These are phyloP conservation scores for Calyptomena viridis DNA, from an alignment of 2,113 vertebrate genomes.

Conservation along the genomic window DNA sequence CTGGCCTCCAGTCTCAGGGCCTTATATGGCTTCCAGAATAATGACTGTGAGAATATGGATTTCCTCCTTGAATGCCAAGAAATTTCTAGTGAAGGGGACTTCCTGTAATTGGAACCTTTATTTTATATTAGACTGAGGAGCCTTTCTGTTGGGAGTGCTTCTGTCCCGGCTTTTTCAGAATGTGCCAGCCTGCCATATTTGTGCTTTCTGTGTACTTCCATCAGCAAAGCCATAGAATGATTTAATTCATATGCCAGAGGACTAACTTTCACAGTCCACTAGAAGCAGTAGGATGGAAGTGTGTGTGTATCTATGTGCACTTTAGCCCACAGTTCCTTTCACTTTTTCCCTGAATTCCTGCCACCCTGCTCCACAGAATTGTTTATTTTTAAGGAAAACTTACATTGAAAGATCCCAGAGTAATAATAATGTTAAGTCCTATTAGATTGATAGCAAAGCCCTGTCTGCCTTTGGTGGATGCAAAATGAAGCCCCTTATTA, in stretches of 20 bases:
- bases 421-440: neutral
- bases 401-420: neutral
- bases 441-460: neutral
- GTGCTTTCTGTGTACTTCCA: neutral
- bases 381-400: neutral
- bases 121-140: neutral
- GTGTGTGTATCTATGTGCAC: rapidly evolving
- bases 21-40: neutral
- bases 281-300: neutral
- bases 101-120: neutral
- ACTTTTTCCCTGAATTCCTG: neutral
- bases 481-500: neutral
- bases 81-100: neutral
- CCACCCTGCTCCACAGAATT: neutral
- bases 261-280: neutral
- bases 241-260: neutral
- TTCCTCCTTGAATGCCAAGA: neutral
- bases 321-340: neutral
- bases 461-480: neutral
- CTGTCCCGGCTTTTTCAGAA: neutral
- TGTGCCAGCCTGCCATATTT: neutral
- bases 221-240: neutral
- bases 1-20: neutral
- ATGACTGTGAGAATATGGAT: neutral
- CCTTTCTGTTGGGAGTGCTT: neutral